phyloP scores from a whole-genome alignment of 2,113 vertebrate genomes.

The Passer montanus region DNA sequence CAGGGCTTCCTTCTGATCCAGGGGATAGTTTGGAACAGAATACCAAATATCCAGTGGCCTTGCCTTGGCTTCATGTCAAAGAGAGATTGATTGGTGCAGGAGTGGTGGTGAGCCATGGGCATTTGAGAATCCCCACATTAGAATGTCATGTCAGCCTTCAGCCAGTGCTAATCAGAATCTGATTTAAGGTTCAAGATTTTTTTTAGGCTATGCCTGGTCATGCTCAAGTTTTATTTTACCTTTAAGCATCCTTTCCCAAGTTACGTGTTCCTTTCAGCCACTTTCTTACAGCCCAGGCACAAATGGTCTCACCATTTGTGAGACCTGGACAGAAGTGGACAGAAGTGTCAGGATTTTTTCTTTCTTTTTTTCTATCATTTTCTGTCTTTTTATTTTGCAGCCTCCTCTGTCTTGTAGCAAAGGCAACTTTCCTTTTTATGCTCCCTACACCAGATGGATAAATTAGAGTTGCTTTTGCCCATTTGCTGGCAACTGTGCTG shows the following conservation, averaged over 20 bases:
- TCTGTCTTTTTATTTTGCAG: not conserved
- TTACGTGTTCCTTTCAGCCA: not conserved
- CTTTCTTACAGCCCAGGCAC: not conserved
- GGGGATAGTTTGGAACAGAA: not conserved
- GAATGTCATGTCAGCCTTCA: not conserved
- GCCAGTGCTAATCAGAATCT: not conserved
- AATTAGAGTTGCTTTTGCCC: not conserved
- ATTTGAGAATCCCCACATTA: not conserved
- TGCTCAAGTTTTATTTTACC: not conserved
- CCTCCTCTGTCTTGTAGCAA: not conserved
- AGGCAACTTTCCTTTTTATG: not conserved
- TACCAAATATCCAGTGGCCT: not conserved
- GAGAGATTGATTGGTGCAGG: not conserved
- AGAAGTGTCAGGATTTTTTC: not conserved
- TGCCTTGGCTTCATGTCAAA: not conserved
- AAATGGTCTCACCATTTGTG: not conserved
- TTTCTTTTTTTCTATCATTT: not conserved
- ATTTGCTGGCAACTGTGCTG: not conserved
- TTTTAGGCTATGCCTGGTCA: not conserved
- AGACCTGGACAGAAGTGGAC: too few relatives aligned
- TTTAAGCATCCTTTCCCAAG: not conserved
- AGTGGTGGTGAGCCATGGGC: not conserved
- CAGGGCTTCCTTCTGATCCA: not conserved
- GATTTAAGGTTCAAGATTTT: not conserved
- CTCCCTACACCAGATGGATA: not conserved